Evolutionary conservation across 92 coral and sea anemone genomes (phyloP).

Genomic region (Porites lobata): DNA sequence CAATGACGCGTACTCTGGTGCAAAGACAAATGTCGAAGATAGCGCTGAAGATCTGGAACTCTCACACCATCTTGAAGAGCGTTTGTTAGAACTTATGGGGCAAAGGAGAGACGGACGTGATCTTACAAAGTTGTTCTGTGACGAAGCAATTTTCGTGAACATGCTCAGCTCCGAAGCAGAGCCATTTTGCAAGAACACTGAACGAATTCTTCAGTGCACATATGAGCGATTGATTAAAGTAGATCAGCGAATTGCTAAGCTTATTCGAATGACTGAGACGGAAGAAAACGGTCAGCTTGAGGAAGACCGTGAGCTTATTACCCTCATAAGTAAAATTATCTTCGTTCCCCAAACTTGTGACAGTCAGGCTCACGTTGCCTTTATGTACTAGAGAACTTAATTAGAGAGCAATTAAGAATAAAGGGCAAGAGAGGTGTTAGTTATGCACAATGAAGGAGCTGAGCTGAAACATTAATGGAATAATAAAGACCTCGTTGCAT

Average conservation of each 20-base stretch:
- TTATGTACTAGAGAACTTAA: neutral
- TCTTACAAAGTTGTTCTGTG: slow-evolving; percentile 16
- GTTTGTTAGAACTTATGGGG: neutral
- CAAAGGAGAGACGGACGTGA: too few species aligned
- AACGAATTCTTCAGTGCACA: slow-evolving; percentile 7
- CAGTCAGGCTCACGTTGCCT: neutral
- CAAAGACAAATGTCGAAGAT: slow-evolving; percentile 25
- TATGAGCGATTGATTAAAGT: slow-evolving; percentile 2
- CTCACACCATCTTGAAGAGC: slow-evolving; percentile 32
- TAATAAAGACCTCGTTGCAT: too few species aligned
- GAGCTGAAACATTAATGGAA: too few species aligned
- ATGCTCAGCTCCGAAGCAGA: slow-evolving; percentile 42
- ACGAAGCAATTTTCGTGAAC: slow-evolving; percentile 15
- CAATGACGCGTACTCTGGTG: slow-evolving; percentile 47
- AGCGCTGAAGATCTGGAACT: slow-evolving; percentile 42
- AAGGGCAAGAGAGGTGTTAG: neutral
- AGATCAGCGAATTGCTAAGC: neutral
- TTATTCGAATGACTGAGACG: neutral
- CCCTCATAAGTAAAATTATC: neutral
- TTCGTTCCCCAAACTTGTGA: neutral
- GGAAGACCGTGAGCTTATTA: slow-evolving; percentile 19
- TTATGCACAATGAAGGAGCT: too few species aligned
- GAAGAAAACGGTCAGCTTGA: neutral
- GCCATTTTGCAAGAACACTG: slow-evolving; percentile 7
- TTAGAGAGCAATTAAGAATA: neutral